Conservation (phyloP, 2,888 invertebrate species). For the Notocelia uddmanniana region DNA sequence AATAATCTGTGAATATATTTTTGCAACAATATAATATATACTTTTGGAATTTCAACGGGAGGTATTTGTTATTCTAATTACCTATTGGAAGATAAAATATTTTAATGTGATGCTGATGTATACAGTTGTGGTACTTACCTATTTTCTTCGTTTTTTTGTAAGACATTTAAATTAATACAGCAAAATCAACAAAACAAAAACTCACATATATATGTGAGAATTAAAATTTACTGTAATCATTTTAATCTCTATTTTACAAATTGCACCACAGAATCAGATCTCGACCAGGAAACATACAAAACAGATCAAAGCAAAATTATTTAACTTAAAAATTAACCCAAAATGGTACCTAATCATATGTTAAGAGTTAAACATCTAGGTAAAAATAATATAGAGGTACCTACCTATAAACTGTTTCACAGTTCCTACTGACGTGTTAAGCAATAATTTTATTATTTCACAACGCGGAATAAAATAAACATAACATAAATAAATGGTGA, state of each 20-base stretch:
- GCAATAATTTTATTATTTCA: slow-evolving; percentile 68
- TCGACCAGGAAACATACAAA: slow-evolving; percentile 71
- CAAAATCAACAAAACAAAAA: slow-evolving; percentile 1
- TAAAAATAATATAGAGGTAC: slow-evolving; percentile 76
- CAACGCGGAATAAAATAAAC: slow-evolving; percentile 67
- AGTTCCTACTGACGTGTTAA: slow-evolving; percentile 68
- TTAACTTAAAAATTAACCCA: slow-evolving; percentile 77
- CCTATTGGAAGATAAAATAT: slow-evolving; percentile 69
- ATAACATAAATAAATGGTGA: slow-evolving; percentile 56
- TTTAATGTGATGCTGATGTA: slow-evolving; percentile 44
- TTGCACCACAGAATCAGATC: slow-evolving; percentile 79
- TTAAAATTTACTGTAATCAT: slow-evolving; percentile 36
- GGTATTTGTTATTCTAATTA: slow-evolving; percentile 67
- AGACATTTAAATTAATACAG: neutral
- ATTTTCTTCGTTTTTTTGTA: slow-evolving; percentile 2
- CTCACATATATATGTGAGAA: too few relatives aligned
- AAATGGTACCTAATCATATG: slow-evolving; percentile 74
- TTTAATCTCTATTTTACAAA: slow-evolving; percentile 50
- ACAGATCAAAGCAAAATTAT: slow-evolving; percentile 86
- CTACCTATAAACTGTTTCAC: slow-evolving; percentile 80
- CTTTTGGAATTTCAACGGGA: slow-evolving; percentile 80
- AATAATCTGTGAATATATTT: slow-evolving; percentile 71
- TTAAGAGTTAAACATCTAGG: slow-evolving; percentile 70
- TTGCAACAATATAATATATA: slow-evolving; percentile 75
- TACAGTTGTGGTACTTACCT: neutral